These are phyloP conservation scores for Phrynosoma platyrhinos DNA, from an alignment of 2,113 vertebrate species.

Conservation along the genomic window DNA sequence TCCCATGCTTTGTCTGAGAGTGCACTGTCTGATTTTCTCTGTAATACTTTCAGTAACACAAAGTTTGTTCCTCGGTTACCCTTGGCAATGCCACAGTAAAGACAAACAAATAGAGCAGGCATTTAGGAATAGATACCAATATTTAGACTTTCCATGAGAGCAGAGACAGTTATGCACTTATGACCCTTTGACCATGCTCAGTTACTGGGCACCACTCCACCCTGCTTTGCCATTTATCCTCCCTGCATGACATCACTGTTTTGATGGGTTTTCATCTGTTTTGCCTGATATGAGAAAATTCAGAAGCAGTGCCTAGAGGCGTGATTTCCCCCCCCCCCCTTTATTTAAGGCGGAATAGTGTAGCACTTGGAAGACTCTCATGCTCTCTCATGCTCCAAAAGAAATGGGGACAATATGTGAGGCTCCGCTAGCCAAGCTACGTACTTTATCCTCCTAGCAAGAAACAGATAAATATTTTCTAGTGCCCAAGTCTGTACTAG, in stretches of 20 bases:
- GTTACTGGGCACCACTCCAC: too few relatives aligned
- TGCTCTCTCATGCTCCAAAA: not conserved
- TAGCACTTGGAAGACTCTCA: conserved; percentile 1
- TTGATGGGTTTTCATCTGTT: not conserved
- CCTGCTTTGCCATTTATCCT: not conserved
- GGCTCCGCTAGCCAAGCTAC: not conserved
- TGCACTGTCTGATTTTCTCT: not conserved
- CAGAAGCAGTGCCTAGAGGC: not conserved
- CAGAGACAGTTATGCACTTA: not conserved
- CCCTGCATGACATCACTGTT: not conserved
- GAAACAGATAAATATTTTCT: conserved; percentile 32
- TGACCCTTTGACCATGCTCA: not conserved
- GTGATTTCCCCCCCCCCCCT: not conserved
- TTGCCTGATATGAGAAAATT: not conserved
- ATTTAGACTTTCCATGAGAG: not conserved
- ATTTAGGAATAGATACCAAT: not conserved
- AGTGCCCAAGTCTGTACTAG: not conserved
- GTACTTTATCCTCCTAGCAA: not conserved
- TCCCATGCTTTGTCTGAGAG: not conserved
- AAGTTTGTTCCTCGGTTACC: not conserved
- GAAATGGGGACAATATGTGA: not conserved
- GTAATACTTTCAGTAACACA: not conserved
- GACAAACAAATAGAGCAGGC: not conserved
- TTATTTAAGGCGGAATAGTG: not conserved
- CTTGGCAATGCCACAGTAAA: not conserved